Evolutionary conservation across 2,888 invertebrate genomes (phyloP).

Genomic region (Xanthia togata): DNA sequence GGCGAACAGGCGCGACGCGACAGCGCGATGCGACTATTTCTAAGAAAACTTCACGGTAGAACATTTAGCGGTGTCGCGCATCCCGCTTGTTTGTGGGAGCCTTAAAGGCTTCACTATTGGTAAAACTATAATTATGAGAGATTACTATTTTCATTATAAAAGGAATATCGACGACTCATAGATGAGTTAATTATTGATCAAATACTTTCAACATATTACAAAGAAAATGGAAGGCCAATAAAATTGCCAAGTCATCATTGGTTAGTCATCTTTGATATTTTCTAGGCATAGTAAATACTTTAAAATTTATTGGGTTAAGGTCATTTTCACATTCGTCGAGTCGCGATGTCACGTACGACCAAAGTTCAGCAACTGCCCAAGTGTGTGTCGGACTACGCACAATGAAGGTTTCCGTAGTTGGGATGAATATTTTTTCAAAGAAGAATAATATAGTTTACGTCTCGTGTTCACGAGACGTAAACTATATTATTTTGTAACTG

Average conservation of each 20-base stretch:
- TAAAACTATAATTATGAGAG: background rate
- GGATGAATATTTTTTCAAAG: too few relatives aligned
- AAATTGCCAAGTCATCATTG: constrained; percentile 26
- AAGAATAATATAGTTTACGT: too few relatives aligned
- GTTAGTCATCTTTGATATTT: constrained; percentile 15
- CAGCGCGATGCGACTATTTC: too few relatives aligned
- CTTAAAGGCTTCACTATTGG: too few relatives aligned
- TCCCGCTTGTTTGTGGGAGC: too few relatives aligned
- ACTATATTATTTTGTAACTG: too few relatives aligned
- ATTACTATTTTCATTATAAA: background rate
- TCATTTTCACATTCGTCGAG: constrained; percentile 4
- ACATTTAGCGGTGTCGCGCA: too few relatives aligned
- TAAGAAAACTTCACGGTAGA: too few relatives aligned
- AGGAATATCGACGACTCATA: background rate
- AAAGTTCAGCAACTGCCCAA: background rate
- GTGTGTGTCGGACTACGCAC: too few relatives aligned
- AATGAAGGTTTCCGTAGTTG: too few relatives aligned
- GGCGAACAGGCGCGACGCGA: too few relatives aligned
- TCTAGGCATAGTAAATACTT: constrained; percentile 1
- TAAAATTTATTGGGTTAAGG: constrained; percentile 14
- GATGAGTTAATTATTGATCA: background rate
- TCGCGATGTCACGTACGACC: background rate
- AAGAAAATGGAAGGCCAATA: constrained; percentile 31
- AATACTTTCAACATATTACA: constrained; percentile 14
- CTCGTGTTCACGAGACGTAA: too few relatives aligned